Percentiles rank a stretch among this genome's conserved stretches.
Evolutionary conservation across 2,888 invertebrate species (phyloP).

Genomic region (Rosalia funebris): DNA sequence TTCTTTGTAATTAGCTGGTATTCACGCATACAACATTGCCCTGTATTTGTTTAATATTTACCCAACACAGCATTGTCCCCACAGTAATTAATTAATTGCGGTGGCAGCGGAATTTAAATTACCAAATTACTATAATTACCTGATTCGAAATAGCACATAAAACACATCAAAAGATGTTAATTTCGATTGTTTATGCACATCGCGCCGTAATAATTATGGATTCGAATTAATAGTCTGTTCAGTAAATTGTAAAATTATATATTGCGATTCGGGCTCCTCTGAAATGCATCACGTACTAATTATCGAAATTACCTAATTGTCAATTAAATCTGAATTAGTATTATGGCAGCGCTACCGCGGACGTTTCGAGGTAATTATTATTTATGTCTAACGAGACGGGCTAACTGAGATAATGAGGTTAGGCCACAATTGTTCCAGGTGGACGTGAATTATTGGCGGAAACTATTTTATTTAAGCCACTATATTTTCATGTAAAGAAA

Average conservation of each 20-base stretch:
- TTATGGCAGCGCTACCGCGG: not conserved
- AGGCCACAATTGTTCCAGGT: not conserved
- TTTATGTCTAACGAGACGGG: not conserved
- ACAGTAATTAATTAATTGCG: not conserved
- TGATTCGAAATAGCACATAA: not conserved
- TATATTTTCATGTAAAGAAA: too few species aligned
- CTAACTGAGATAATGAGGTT: not conserved
- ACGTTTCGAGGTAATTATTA: not conserved
- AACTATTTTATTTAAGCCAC: too few species aligned
- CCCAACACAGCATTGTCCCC: not conserved
- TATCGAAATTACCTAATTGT: constrained; percentile 16
- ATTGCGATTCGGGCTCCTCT: constrained; percentile 3
- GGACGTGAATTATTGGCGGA: too few species aligned
- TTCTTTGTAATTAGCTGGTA: too few species aligned
- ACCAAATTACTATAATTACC: constrained; percentile 5
- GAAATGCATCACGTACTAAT: constrained; percentile 1
- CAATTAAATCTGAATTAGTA: constrained; percentile 12
- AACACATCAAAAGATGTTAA: constrained; percentile 13
- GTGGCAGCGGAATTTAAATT: not conserved
- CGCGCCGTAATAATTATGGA: not conserved
- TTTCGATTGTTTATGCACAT: constrained; percentile 9
- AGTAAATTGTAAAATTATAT: constrained; percentile 17
- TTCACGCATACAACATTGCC: too few species aligned
- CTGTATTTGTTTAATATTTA: too few species aligned
- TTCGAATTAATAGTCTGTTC: constrained; percentile 11